phyloP scores from a whole-genome alignment of 2,113 vertebrate genomes.

The Conger conger region DNA sequence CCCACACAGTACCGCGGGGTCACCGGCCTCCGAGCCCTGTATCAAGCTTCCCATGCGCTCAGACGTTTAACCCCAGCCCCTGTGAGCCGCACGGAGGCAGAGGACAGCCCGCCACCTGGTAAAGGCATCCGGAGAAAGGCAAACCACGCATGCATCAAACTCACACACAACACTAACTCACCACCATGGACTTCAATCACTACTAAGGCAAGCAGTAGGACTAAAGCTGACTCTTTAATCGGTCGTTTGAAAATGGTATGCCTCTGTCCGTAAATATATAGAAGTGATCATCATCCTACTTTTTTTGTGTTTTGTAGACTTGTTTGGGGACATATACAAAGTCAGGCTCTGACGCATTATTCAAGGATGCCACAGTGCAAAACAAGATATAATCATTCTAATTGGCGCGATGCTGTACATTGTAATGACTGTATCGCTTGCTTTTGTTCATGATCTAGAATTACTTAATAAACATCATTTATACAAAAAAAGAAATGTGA shows the following conservation, averaged over 20 bases:
- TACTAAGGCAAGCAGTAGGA: background rate
- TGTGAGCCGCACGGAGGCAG: background rate
- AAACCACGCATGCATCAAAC: background rate
- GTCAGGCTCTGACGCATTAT: background rate
- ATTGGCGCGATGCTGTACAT: background rate
- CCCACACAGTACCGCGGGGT: background rate
- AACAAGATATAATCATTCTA: slow-evolving; percentile 16
- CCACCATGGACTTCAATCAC: background rate
- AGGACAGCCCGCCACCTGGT: slow-evolving; percentile 34
- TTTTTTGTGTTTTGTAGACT: background rate
- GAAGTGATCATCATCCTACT: background rate
- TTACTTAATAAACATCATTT: slow-evolving; percentile 58
- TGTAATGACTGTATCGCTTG: background rate
- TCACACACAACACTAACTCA: background rate
- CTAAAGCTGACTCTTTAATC: background rate
- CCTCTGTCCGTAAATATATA: background rate
- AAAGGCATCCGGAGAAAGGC: slow-evolving; percentile 8
- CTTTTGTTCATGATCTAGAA: slow-evolving; percentile 6
- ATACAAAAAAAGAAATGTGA: slow-evolving; percentile 53
- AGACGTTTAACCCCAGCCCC: background rate
- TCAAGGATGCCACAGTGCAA: background rate
- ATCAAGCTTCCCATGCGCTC: slow-evolving; percentile 4
- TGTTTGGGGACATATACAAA: background rate
- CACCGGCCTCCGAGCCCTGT: background rate
- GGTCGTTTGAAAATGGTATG: background rate